Conservation (phyloP, 2,797 vertebrate species). For the Iguana delicatissima region DNA sequence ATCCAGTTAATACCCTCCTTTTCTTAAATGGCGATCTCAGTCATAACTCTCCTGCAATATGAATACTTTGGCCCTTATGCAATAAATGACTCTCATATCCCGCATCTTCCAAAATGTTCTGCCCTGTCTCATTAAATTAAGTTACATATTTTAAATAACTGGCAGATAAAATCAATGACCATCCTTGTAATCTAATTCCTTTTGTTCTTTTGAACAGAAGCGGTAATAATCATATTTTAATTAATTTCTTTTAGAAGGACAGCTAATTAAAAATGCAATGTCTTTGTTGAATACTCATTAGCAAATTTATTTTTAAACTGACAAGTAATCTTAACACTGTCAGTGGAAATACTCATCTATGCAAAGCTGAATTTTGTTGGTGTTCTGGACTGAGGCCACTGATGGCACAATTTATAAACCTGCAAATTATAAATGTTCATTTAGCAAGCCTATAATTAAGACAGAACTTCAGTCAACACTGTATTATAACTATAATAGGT, state of each 20-base stretch:
- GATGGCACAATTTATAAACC: slow-evolving; percentile 1
- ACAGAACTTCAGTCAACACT: slow-evolving; percentile 2
- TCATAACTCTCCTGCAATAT: not conserved
- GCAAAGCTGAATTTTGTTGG: slow-evolving; percentile 4
- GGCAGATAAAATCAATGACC: not conserved
- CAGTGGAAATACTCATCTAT: slow-evolving; percentile 7
- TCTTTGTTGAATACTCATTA: slow-evolving; percentile 1
- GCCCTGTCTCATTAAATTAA: not conserved
- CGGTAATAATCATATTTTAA: slow-evolving; percentile 12
- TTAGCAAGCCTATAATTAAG: slow-evolving; percentile 15
- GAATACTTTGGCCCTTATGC: not conserved
- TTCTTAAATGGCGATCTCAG: not conserved
- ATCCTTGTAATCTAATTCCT: not conserved
- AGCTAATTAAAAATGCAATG: slow-evolving; percentile 7
- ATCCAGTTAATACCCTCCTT: not conserved
- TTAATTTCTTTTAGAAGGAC: slow-evolving; percentile 5
- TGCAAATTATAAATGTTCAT: slow-evolving; percentile 31
- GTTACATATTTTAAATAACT: not conserved
- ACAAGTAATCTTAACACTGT: slow-evolving; percentile 7
- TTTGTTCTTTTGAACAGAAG: not conserved
- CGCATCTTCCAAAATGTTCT: not conserved
- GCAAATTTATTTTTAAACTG: slow-evolving; percentile 1
- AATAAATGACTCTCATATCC: not conserved
- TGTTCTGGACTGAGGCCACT: slow-evolving; percentile 2
- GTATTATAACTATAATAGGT: slow-evolving; percentile 21